These are phyloP conservation scores for Chelonus insularis DNA, from an alignment of 1,140 invertebrate genomes.

Conservation along the genomic window DNA sequence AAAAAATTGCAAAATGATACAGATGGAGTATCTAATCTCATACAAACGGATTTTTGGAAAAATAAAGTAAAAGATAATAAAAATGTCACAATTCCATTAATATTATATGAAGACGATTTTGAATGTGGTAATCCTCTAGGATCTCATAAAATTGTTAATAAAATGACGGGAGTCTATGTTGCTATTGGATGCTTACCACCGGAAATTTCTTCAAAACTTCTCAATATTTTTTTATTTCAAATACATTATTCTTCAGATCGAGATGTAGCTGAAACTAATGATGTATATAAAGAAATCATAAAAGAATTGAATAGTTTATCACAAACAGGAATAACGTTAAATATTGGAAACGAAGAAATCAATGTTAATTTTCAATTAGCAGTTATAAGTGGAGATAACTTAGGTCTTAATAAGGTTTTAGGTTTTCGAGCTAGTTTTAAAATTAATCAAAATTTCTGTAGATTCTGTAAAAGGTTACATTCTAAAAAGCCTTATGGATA, in stretches of 20 bases:
- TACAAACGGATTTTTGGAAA: constrained; percentile 27
- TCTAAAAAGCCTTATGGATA: background rate
- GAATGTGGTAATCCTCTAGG: constrained; percentile 31
- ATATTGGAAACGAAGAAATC: background rate
- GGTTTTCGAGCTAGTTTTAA: constrained; percentile 29
- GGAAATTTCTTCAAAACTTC: constrained; percentile 24
- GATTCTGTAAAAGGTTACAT: constrained; percentile 29
- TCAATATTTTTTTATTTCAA: constrained; percentile 29
- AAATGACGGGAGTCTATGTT: constrained; percentile 30
- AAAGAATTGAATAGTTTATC: constrained; percentile 31
- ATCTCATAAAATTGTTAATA: constrained; percentile 27
- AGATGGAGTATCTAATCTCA: constrained; percentile 24
- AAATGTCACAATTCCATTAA: constrained; percentile 24
- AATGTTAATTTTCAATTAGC: constrained; percentile 28
- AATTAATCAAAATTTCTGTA: constrained; percentile 22
- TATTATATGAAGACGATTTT: constrained; percentile 34
- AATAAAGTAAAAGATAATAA: background rate
- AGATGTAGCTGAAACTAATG: constrained; percentile 16
- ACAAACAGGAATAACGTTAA: constrained; percentile 27
- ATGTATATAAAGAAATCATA: constrained; percentile 21
- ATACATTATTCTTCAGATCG: constrained; percentile 30
- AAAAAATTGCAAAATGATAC: too few relatives aligned
- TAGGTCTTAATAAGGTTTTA: constrained; percentile 30
- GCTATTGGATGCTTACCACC: constrained; percentile 30
- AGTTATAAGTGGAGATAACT: constrained; percentile 32